Evolutionary conservation across 2,888 invertebrate genomes (phyloP), one percentile per base, ranked within the genome.

Genomic region (Aethes cnicana): DNA sequence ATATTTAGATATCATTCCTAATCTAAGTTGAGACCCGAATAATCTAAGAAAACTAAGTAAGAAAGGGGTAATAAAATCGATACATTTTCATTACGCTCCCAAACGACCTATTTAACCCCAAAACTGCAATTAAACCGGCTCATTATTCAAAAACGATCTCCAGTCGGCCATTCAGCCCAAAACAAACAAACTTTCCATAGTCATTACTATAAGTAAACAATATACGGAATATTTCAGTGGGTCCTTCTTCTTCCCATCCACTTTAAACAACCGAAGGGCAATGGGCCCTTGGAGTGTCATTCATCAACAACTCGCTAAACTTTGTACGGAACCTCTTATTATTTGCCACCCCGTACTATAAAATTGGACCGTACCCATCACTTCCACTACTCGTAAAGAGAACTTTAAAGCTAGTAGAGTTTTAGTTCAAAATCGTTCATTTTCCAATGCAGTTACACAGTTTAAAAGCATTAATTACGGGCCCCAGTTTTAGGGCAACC

Each of bases 271-370:
- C 79, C 85, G 86, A 88, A 88, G 89, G 89, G 88, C 89, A 86
- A 89, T 89, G 86, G 88, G 84, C 77, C 89, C 89, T 75, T 72
- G 17, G 89, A 89, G 89, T 89, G 85, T 89, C 89, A 89, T 89
- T 86, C 89, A 89, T 89, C 89, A 89, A 85, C 77, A 80, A 81
- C 79, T 81, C 72, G 72, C 75, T 69, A 69, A 86, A 87, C 84
- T 88, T 85, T 80, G 77, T 81, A 81, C 84, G 78, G 72, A 72
- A 80, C 78, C 85, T 84, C 86, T 85, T 83, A 76, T 84, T 86
- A 88, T 87, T 85, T 81, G 77, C 85, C 81, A 79, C 84, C 84
- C 84, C 66, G 72, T 74, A 84, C 83, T 81, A 84, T 87, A 84
- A 87, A 88, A 87, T 85, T 85, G 81, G 76, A 84, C 87, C 80